Conservation (phyloP, 2,113 vertebrate genomes). For the Toxostoma redivivum region DNA sequence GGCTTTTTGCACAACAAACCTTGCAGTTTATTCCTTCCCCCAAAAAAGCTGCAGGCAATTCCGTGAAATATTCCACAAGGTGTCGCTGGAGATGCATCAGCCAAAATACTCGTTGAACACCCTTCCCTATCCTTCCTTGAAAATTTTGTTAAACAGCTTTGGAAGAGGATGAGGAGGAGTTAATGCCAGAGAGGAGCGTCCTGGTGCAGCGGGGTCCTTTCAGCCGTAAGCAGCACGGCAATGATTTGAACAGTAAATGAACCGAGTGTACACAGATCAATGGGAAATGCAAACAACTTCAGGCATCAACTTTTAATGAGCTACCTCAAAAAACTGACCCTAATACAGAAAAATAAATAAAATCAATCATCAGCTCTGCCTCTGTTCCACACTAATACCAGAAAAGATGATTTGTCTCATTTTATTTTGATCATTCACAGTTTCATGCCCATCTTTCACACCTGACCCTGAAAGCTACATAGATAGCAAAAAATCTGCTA, state of each 20-base stretch:
- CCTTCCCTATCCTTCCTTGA: neutral
- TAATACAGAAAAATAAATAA: neutral
- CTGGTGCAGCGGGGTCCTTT: rapidly evolving
- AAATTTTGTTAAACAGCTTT: neutral
- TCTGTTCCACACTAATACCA: neutral
- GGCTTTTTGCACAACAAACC: neutral
- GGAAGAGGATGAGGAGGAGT: neutral
- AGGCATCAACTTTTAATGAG: neutral
- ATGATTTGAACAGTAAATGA: neutral
- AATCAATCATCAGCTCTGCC: neutral
- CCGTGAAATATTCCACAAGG: neutral
- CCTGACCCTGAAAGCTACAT: neutral
- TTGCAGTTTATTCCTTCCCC: neutral
- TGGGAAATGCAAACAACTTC: neutral
- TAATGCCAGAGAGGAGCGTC: neutral
- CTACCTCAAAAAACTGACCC: neutral
- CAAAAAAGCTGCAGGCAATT: neutral
- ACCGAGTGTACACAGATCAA: neutral
- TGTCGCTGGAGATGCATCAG: constrained; percentile 25
- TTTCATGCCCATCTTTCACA: neutral
- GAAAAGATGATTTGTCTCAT: neutral
- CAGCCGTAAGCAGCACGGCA: neutral
- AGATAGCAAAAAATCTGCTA: neutral
- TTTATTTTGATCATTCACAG: neutral
- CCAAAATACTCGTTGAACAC: neutral